Percentiles rank a stretch among this genome's conserved stretches.
Evolutionary conservation across 2,797 vertebrate genomes (phyloP).

Genomic region (Melanotaenia pygmaea): DNA sequence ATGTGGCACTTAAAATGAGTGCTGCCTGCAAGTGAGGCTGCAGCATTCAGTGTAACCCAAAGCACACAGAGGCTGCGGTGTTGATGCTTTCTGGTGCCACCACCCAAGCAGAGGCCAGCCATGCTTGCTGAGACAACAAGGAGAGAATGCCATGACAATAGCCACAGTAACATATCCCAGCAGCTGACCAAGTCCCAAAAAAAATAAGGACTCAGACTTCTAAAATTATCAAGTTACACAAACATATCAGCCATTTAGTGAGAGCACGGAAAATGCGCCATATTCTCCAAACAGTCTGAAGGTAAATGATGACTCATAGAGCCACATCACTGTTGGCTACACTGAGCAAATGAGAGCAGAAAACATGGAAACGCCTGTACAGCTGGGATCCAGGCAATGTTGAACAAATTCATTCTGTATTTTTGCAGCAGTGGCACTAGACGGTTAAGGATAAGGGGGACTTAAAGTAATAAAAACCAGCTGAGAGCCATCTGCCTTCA

Average conservation of each 20-base stretch:
- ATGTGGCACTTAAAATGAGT: constrained; percentile 48
- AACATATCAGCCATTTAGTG: constrained; percentile 24
- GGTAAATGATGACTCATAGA: constrained; percentile 63
- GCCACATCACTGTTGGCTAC: constrained; percentile 32
- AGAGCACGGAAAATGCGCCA: constrained; percentile 32
- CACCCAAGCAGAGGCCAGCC: constrained; percentile 37
- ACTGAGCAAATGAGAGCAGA: constrained; percentile 35
- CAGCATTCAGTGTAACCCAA: constrained; percentile 35
- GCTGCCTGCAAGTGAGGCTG: constrained; percentile 29
- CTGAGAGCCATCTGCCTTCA: constrained; percentile 55
- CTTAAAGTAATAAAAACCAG: constrained; percentile 45
- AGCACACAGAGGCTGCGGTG: constrained; percentile 57
- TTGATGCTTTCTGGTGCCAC: constrained; percentile 45
- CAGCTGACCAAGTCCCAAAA: constrained; percentile 17
- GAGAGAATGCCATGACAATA: constrained; percentile 51
- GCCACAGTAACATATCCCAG: constrained; percentile 10
- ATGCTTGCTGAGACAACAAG: constrained; percentile 21
- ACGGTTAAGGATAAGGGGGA: constrained; percentile 21
- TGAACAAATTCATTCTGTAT: constrained; percentile 3
- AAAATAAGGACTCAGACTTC: constrained; percentile 3
- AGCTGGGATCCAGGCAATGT: constrained; percentile 5
- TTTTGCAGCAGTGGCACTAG: constrained; percentile 20
- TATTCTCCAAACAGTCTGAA: constrained; percentile 52
- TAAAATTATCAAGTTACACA: constrained; percentile 3
- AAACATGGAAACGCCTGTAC: constrained; percentile 26